Evolutionary conservation across 2,888 invertebrate species (phyloP).

Genomic region (Eristalis pertinax): DNA sequence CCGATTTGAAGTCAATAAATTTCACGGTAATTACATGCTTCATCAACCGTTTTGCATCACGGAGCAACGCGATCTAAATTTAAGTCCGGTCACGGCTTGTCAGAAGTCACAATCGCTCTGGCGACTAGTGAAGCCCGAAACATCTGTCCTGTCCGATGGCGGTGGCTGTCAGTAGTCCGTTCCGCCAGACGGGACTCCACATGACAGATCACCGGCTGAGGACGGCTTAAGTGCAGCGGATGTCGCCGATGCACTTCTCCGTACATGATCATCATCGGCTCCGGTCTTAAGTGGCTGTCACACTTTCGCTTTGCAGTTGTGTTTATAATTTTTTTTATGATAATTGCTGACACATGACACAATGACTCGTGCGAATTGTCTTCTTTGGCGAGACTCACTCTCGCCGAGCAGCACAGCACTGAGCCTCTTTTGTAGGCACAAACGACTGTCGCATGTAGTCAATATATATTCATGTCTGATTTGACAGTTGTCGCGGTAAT

Average conservation of each 20-base stretch:
- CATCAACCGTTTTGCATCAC: slow-evolving; percentile 58
- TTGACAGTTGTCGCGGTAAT: slow-evolving; percentile 55
- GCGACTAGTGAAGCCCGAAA: slow-evolving; percentile 15
- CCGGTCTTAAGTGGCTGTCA: slow-evolving; percentile 42
- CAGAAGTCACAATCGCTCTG: slow-evolving; percentile 18
- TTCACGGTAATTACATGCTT: slow-evolving; percentile 67
- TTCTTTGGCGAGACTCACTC: neutral
- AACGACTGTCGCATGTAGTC: slow-evolving; percentile 48
- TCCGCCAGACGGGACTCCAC: slow-evolving; percentile 29
- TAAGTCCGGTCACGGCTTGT: slow-evolving; percentile 49
- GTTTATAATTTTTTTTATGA: slow-evolving; percentile 58
- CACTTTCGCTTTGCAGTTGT: slow-evolving; percentile 48
- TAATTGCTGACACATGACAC: slow-evolving; percentile 71
- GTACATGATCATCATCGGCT: neutral
- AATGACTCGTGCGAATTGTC: slow-evolving; percentile 23
- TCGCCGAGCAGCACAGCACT: neutral
- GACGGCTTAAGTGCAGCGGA: slow-evolving; percentile 21
- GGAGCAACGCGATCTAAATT: slow-evolving; percentile 47
- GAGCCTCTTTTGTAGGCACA: neutral
- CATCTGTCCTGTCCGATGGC: slow-evolving; percentile 60
- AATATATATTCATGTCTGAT: slow-evolving; percentile 57
- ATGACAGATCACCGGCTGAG: slow-evolving; percentile 68
- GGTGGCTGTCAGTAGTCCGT: slow-evolving; percentile 1
- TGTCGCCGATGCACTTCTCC: neutral
- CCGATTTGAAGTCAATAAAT: slow-evolving; percentile 68